Evolutionary conservation across 2,113 vertebrate genomes (phyloP), one percentile per base, ranked within the genome.

Genomic region (Sphaerodactylus townsendi): DNA sequence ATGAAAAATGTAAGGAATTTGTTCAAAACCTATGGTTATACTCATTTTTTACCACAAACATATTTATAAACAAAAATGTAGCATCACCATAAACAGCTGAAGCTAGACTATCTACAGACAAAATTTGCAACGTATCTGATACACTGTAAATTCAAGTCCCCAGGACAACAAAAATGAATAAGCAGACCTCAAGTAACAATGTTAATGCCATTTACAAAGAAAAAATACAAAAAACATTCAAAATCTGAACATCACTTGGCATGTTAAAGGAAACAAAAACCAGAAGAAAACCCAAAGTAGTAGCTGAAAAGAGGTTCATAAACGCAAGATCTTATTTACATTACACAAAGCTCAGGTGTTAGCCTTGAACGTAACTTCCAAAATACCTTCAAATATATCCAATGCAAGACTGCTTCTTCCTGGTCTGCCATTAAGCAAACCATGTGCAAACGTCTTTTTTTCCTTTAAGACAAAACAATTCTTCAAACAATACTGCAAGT

Each of bases 51-150:
- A 98, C 97, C 97, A 98, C 98, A 97, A 98, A 98, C 97, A 97
- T 98, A 98, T 97, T 96, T 95, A 97, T 97, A 96, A 97, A 97
- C 92, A 85, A 96, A 97, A 97, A 94, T 93, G 91, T 94, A 95
- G 96, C 96, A 96, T 97, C 97, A 96, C 95, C 96, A 98, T 97
- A 97, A 98, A 97, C 96, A 96, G 94, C 94, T 97, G 96, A 98
- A 98, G 97, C 97, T 97, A 98, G 97, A 98, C 97, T 98, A 98
- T 97, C 98, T 98, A 98, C 97, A 98, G 96, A 98, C 97, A 96
- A 97, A 98, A 98, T 96, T 91, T 97, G 96, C 97, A 98, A 98
- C 97, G 96, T 95, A 98, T 97, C 88, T 95, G 96, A 98, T 97
- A 96, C 96, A 97, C 97, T 97, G 95, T 97, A 98, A 98, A 97